phyloP scores from a whole-genome alignment of 2,888 invertebrate species.

The Fragum sueziense region DNA sequence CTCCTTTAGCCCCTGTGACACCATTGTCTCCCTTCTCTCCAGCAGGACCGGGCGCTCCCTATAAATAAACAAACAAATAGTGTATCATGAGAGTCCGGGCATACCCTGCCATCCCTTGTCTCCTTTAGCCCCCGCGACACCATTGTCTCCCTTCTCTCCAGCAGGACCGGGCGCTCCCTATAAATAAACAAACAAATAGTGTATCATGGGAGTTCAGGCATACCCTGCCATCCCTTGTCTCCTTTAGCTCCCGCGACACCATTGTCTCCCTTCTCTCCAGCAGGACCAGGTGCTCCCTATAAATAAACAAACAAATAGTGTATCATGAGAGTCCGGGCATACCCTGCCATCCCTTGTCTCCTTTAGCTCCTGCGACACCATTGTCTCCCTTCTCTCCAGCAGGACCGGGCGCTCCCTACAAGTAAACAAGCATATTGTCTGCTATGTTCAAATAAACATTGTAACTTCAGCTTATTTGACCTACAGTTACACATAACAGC shows the following conservation, averaged over 20 bases:
- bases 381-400: slow-evolving; percentile 68
- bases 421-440: no score
- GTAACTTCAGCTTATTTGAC: no score
- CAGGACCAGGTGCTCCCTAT: not conserved
- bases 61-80: not conserved
- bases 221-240: slow-evolving; percentile 86
- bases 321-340: slow-evolving; percentile 84
- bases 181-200: not conserved
- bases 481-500: no score
- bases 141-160: slow-evolving; percentile 70
- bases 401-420: not conserved
- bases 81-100: slow-evolving; percentile 84
- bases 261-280: slow-evolving; percentile 67
- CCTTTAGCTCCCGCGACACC: slow-evolving; percentile 83
- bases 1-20: slow-evolving; percentile 83
- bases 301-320: not conserved
- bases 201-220: slow-evolving; percentile 84
- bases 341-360: slow-evolving; percentile 87
- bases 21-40: slow-evolving; percentile 72
- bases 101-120: slow-evolving; percentile 86
- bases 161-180: not conserved
- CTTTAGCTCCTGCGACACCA: slow-evolving; percentile 80
- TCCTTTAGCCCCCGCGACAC: slow-evolving; percentile 83
- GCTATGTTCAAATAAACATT: no score
- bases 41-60: slow-evolving; percentile 21